Conservation (phyloP, 2,797 vertebrate genomes). For the Gymnodraco acuticeps region DNA sequence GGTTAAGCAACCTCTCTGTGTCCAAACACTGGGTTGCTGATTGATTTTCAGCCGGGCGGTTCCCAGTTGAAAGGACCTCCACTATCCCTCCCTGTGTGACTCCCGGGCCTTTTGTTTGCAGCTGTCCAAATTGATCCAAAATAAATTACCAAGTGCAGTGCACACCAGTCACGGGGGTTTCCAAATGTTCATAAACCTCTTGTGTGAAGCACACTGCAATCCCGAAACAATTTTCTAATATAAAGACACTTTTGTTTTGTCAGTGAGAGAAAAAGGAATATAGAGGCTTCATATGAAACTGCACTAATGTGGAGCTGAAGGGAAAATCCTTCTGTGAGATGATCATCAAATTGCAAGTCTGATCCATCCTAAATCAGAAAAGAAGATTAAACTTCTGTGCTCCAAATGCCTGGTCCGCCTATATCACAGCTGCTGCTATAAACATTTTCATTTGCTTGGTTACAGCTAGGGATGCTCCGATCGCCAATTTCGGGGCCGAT, state of each 20-base stretch:
- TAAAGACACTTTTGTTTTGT: conserved; percentile 3
- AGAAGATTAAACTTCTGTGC: conserved; percentile 73
- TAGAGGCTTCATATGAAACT: not conserved
- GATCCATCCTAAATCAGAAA: conserved; percentile 74
- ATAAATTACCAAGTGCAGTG: conserved; percentile 63
- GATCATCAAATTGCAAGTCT: conserved; percentile 60
- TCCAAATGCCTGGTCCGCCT: conserved; percentile 55
- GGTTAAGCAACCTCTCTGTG: conserved; percentile 36
- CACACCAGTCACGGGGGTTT: conserved; percentile 52
- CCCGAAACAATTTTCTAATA: conserved; percentile 11
- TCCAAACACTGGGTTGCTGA: conserved; percentile 50
- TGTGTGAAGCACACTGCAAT: conserved; percentile 35
- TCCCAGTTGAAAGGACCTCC: conserved; percentile 40
- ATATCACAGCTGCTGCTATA: conserved; percentile 38
- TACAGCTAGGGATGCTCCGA: no score
- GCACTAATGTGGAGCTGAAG: not conserved
- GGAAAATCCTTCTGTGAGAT: conserved; percentile 29
- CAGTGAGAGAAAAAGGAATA: conserved; percentile 1
- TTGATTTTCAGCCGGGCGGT: conserved; percentile 47
- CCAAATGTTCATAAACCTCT: conserved; percentile 46
- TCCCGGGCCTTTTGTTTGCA: conserved; percentile 68
- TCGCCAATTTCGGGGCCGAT: no score
- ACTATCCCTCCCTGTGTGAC: conserved; percentile 47
- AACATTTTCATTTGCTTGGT: not conserved
- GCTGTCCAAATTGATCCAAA: conserved; percentile 72